Evolutionary conservation across 2,888 invertebrate genomes (phyloP).

Genomic region (Lasius platythorax): DNA sequence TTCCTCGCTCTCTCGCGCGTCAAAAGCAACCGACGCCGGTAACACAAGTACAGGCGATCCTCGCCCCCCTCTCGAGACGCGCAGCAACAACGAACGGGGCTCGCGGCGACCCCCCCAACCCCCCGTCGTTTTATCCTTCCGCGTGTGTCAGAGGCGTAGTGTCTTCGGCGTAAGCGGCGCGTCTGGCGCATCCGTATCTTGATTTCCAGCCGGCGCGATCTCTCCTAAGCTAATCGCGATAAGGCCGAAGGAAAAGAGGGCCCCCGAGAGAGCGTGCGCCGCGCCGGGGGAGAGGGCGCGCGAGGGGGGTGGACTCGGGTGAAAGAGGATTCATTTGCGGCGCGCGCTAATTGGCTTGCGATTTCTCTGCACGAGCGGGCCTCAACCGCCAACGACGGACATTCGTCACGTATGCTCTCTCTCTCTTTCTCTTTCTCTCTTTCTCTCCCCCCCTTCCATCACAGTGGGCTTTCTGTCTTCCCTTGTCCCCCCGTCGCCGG

Average conservation of each 20-base stretch:
- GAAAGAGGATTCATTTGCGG: constrained; percentile 61
- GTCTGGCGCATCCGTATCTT: constrained; percentile 34
- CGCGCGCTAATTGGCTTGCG: constrained; percentile 58
- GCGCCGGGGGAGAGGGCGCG: constrained; percentile 1
- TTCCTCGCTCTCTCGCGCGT: constrained; percentile 18
- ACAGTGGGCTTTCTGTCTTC: constrained; percentile 47
- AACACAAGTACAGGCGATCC: constrained; percentile 11
- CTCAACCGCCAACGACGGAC: constrained; percentile 41
- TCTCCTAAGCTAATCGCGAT: constrained; percentile 50
- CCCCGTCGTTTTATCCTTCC: not conserved
- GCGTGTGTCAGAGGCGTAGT: constrained; percentile 27
- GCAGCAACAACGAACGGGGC: not conserved
- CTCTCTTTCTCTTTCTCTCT: not conserved
- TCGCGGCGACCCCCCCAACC: too few species aligned
- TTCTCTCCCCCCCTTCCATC: not conserved
- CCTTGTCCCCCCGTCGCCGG: constrained; percentile 11
- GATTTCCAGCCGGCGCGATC: constrained; percentile 52
- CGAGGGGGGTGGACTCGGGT: not conserved
- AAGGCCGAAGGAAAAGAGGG: constrained; percentile 43
- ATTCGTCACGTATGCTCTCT: constrained; percentile 57
- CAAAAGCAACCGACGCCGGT: constrained; percentile 2
- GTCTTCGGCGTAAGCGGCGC: not conserved
- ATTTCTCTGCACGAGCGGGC: constrained; percentile 50
- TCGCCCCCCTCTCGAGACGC: constrained; percentile 13
- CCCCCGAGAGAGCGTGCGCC: constrained; percentile 68